A percentile compares a stretch with the other conserved stretches of the same genome.
phyloP scores from a whole-genome alignment of 2,113 vertebrate species.

The Centropus unirufus region DNA sequence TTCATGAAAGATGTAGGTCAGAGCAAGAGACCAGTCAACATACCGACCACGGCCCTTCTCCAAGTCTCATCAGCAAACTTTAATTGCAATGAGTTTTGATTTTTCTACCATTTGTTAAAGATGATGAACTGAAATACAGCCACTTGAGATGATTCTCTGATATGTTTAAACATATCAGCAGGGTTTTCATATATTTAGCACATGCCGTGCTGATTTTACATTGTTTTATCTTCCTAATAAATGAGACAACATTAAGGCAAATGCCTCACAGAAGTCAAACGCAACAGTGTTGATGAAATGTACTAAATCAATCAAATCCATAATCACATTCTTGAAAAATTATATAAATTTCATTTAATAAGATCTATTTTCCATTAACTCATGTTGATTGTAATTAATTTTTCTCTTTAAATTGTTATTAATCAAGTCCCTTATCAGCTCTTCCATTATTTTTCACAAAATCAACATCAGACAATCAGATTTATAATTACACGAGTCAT shows the following conservation, averaged over 20 bases:
- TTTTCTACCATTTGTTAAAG: slow-evolving; percentile 1
- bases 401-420: slow-evolving; percentile 71
- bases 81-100: slow-evolving; percentile 5
- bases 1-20: fast-evolving
- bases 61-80: neutral
- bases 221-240: slow-evolving; percentile 64
- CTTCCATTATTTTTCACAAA: slow-evolving; percentile 57
- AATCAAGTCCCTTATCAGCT: slow-evolving; percentile 68
- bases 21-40: neutral
- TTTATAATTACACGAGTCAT: slow-evolving; percentile 56
- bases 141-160: neutral
- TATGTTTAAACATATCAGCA: neutral
- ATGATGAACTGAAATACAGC: neutral
- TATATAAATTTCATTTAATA: slow-evolving; percentile 71
- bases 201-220: slow-evolving; percentile 17
- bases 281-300: slow-evolving; percentile 66
- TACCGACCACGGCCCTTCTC: fast-evolving
- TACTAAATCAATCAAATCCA: slow-evolving; percentile 70
- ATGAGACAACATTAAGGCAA: slow-evolving; percentile 61
- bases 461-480: slow-evolving; percentile 70
- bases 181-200: neutral
- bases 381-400: slow-evolving; percentile 70
- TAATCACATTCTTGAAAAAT: slow-evolving; percentile 70
- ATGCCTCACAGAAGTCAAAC: slow-evolving; percentile 50
- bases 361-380: slow-evolving; percentile 70